Evolutionary conservation across 2,113 vertebrate species (phyloP).

Genomic region (Chloropsis cyanopogon): DNA sequence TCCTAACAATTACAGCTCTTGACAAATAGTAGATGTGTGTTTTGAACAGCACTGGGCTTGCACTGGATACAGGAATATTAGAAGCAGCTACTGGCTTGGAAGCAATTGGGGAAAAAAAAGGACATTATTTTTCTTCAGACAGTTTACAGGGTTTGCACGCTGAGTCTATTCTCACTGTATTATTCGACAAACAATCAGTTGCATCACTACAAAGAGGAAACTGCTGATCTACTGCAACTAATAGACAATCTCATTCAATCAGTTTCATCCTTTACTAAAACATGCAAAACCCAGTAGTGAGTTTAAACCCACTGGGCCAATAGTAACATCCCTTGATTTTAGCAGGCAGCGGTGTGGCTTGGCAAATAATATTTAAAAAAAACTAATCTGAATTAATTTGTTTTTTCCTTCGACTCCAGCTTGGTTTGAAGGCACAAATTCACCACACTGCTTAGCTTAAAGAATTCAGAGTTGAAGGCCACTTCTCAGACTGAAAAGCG

Average conservation of each 20-base stretch:
- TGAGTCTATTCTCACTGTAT: constrained; percentile 3
- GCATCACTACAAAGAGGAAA: constrained; percentile 27
- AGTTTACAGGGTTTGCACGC: neutral
- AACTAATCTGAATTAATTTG: neutral
- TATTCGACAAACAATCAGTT: neutral
- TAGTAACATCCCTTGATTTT: constrained; percentile 41
- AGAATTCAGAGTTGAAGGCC: neutral
- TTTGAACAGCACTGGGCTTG: neutral
- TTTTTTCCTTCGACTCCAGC: constrained; percentile 8
- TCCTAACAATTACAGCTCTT: neutral
- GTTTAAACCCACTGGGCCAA: constrained; percentile 33
- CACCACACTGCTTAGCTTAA: neutral
- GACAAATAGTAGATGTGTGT: neutral
- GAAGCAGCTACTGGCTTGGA: constrained; percentile 47
- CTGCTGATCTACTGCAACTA: constrained; percentile 21
- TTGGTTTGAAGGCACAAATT: constrained; percentile 6
- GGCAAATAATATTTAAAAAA: neutral
- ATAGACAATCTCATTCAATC: constrained; percentile 20
- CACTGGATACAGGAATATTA: neutral
- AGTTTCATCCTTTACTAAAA: constrained; percentile 50
- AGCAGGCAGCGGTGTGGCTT: constrained; percentile 43
- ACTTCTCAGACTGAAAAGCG: neutral
- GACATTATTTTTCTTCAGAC: neutral
- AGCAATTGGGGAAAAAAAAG: neutral
- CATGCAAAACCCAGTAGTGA: constrained; percentile 1